A percentile compares a stretch with the other conserved stretches of the same genome.
Conservation (phyloP, 2,888 invertebrate species). For the Mythimna lalbum region DNA sequence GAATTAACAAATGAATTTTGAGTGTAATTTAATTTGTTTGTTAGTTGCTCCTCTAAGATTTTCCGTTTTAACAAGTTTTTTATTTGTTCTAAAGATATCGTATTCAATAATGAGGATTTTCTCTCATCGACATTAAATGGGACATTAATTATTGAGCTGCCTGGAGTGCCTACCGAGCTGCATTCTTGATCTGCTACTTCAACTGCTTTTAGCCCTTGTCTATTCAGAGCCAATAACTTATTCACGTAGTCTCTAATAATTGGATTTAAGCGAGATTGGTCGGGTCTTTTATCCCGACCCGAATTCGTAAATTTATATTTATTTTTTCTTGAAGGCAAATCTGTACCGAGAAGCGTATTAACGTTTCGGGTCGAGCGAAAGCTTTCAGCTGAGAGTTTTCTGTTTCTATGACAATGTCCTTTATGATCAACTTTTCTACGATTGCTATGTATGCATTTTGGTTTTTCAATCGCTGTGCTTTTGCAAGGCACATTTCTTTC, state of each 20-base stretch:
- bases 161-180: constrained; percentile 85
- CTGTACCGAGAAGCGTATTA: constrained; percentile 31
- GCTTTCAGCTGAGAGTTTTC: constrained; percentile 49
- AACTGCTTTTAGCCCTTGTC: constrained; percentile 81
- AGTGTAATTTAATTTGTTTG: constrained; percentile 42
- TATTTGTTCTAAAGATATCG: constrained; percentile 83
- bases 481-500: constrained; percentile 38
- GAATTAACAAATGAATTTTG: constrained; percentile 34
- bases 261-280: constrained; percentile 74
- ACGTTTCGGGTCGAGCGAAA: constrained; percentile 59
- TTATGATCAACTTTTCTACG: constrained; percentile 54
- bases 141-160: constrained; percentile 85
- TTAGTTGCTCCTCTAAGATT: constrained; percentile 70
- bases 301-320: constrained; percentile 52
- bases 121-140: constrained; percentile 74
- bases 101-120: constrained; percentile 68
- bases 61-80: constrained; percentile 77
- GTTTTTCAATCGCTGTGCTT: constrained; percentile 30
- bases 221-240: constrained; percentile 81
- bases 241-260: constrained; percentile 83
- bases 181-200: constrained; percentile 86
- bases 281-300: constrained; percentile 39
- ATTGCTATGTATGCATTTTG: constrained; percentile 62
- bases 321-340: constrained; percentile 48
- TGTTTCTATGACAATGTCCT: constrained; percentile 59